Percentiles rank a stretch among this genome's conserved stretches.
These are phyloP conservation scores for Erebia ligea DNA, from an alignment of 2,888 invertebrate genomes.

Conservation along the genomic window DNA sequence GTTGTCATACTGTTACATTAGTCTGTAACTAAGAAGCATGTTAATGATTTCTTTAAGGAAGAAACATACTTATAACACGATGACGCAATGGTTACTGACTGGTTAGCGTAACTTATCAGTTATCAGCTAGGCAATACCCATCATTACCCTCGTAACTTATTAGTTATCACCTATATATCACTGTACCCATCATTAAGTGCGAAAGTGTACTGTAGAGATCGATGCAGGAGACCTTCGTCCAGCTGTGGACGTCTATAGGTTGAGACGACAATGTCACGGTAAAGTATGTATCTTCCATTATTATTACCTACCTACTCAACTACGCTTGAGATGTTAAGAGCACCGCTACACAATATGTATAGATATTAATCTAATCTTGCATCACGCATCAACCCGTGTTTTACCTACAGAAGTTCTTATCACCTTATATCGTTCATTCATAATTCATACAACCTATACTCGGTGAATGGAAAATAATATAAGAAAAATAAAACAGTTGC, in stretches of 20 bases:
- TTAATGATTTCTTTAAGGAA: neutral
- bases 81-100: too few relatives aligned
- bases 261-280: too few relatives aligned
- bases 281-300: neutral
- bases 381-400: conserved; percentile 12
- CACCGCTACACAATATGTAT: conserved; percentile 1
- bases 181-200: too few relatives aligned
- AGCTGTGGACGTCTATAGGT: too few relatives aligned
- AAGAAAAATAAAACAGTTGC: neutral
- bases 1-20: conserved; percentile 10
- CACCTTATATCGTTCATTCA: conserved; percentile 11
- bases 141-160: too few relatives aligned
- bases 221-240: neutral
- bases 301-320: conserved; percentile 2
- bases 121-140: too few relatives aligned
- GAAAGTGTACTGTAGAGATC: too few relatives aligned
- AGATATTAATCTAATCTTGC: conserved; percentile 16
- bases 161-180: too few relatives aligned
- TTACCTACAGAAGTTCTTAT: conserved; percentile 15
- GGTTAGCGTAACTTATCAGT: too few relatives aligned
- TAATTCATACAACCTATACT: conserved; percentile 2
- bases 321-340: conserved; percentile 13
- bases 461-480: neutral
- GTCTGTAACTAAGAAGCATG: neutral
- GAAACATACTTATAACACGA: neutral